These are phyloP conservation scores for Gallinago nigripennis DNA, from an alignment of 2,797 vertebrate species.

Conservation along the genomic window DNA sequence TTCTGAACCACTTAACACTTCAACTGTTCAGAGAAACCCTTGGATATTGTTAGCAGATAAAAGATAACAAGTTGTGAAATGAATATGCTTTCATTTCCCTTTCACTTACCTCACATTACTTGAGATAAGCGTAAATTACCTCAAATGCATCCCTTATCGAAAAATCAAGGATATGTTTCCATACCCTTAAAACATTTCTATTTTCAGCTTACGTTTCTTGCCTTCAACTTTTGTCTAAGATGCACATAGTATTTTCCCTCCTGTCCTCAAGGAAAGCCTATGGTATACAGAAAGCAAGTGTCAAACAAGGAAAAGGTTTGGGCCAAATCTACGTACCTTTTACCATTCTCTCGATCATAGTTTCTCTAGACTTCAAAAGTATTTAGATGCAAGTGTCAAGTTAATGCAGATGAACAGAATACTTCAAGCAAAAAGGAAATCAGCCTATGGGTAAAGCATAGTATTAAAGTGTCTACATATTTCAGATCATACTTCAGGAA, in stretches of 20 bases:
- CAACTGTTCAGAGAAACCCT: not conserved
- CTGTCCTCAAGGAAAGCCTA: not conserved
- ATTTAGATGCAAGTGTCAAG: not conserved
- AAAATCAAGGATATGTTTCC: not conserved
- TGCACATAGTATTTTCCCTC: not conserved
- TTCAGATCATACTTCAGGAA: not conserved
- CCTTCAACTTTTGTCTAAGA: not conserved
- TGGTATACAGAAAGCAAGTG: not conserved
- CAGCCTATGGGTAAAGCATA: not conserved
- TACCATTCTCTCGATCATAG: not conserved
- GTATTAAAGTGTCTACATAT: not conserved
- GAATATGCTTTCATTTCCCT: not conserved
- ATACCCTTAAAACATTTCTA: not conserved
- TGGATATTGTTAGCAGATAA: slow-evolving; percentile 11
- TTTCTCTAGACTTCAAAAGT: not conserved
- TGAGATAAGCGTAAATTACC: not conserved
- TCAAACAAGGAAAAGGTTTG: not conserved
- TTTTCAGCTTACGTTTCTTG: not conserved
- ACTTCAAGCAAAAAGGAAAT: not conserved
- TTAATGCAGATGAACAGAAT: not conserved
- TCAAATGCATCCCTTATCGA: not conserved
- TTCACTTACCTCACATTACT: not conserved
- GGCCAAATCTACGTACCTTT: rapidly evolving
- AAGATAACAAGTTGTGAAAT: slow-evolving; percentile 7
- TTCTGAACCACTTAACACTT: not conserved